phyloP scores from a whole-genome alignment of 1,140 invertebrate species.

The Thaumetopoea pityocampa region DNA sequence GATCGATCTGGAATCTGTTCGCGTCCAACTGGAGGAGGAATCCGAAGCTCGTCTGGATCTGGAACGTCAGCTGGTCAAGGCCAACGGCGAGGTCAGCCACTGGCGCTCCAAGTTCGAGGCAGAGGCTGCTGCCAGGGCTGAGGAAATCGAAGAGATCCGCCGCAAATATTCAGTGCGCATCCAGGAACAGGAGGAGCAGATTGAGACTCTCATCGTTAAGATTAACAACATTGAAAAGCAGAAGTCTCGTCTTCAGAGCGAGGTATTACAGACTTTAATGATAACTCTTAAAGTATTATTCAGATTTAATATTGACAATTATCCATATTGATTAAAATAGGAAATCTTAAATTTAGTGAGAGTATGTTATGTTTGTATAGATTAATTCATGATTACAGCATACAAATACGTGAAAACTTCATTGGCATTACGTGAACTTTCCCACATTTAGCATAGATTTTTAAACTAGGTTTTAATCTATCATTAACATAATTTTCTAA shows the following conservation, averaged over 20 bases:
- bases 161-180: constrained; percentile 94
- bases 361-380: no score
- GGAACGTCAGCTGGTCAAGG: constrained; percentile 94
- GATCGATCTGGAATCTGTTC: constrained; percentile 93
- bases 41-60: constrained; percentile 95
- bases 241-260: constrained; percentile 95
- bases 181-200: constrained; percentile 97
- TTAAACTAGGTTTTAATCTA: no score
- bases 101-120: constrained; percentile 96
- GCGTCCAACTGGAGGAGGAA: constrained; percentile 96
- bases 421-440: no score
- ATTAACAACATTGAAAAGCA: constrained; percentile 95
- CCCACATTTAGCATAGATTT: no score
- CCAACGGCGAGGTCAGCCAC: constrained; percentile 90
- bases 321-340: no score
- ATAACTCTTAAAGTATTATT: no score
- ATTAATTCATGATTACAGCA: no score
- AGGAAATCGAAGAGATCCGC: constrained; percentile 95
- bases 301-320: no score
- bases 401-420: no score
- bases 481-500: no score
- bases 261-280: no score
- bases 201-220: constrained; percentile 93
- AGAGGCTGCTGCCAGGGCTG: constrained; percentile 91
- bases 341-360: no score